Conservation (phyloP, 2,888 invertebrate species). For the Dryomyza anilis region DNA sequence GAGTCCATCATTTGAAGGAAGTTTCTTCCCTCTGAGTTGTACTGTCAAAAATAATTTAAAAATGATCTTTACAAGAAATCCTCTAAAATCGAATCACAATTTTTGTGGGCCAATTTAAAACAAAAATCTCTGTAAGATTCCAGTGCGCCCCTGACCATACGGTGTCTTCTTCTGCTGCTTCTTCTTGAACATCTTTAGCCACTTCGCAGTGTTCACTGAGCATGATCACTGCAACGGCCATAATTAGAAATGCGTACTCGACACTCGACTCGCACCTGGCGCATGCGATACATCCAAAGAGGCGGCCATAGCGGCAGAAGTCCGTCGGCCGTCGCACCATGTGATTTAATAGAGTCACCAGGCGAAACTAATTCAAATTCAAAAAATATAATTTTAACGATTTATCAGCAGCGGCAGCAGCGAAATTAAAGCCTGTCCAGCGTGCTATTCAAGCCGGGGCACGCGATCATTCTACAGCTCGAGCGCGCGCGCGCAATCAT, state of each 20-base stretch:
- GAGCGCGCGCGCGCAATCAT: background rate
- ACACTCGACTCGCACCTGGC: constrained; percentile 38
- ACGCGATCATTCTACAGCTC: background rate
- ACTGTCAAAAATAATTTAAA: too few relatives aligned
- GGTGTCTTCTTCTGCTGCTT: too few relatives aligned
- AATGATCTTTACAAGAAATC: too few relatives aligned
- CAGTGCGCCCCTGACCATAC: too few relatives aligned
- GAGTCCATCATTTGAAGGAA: too few relatives aligned
- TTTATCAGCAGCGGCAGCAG: constrained; percentile 6
- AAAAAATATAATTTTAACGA: constrained; percentile 3
- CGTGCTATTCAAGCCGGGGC: background rate
- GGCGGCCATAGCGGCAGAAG: background rate
- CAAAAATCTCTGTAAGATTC: too few relatives aligned
- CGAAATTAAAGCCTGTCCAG: constrained; percentile 15
- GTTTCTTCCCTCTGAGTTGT: too few relatives aligned
- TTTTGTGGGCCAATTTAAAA: too few relatives aligned
- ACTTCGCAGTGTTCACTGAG: constrained; percentile 9
- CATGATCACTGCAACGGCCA: constrained; percentile 6
- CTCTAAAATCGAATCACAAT: too few relatives aligned
- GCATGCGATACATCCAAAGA: constrained; percentile 31
- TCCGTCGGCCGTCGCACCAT: constrained; percentile 15
- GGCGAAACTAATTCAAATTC: constrained; percentile 38
- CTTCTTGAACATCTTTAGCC: too few relatives aligned
- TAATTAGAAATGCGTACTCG: constrained; percentile 42
- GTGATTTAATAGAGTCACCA: constrained; percentile 39